Base-by-base conservation (phyloP, 2,797 vertebrate genomes). In the Crossoptilon crossoptilon region DNA sequence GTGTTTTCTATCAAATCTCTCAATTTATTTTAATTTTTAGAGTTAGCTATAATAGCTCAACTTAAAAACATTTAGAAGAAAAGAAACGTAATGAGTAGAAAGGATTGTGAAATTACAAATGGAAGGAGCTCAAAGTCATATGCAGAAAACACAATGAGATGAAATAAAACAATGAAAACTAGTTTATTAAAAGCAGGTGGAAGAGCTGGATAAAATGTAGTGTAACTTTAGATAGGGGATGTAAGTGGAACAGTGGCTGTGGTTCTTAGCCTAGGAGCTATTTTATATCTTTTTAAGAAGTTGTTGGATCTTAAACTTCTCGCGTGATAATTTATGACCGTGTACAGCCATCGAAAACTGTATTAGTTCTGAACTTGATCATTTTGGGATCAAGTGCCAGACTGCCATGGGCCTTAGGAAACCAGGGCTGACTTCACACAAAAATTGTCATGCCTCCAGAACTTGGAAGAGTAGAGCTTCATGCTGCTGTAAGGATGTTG, bases 161-260 rank as follows among this genome's bases (percentile, higher is more conserved):
- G 3, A 58, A 71, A 21, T 64, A 60, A 29, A 33, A 14, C 31
- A 27, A 0, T 21, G 27, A 63, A 39, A 27, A 11, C 0, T 0
- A 11, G 9, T 49, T 39, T 78, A 22, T 60, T 77, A 53, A 21
- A 53, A 39, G 7, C 8, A 59, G 31, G 41, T 72, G 35, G 24
- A 63, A 70, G 24, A 22, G 7, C 8, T 44, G 21, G 4, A 5
- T 31, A 33, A 74, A 59, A 77, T 2, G 5, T 26, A 8, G 31
- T 27, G 14, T 70, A 15, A 31, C 6, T 84, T 84, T 27, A 53
- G 16, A 9, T 1, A 26, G 43, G 29, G 16, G 19, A 15, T 44
- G 29, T 46, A 76, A 46, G 11, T 83, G 39, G 55, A 68, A 80
- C 10, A 37, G 24, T 16, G 14, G 58, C 51, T 76, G 63, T 24